phyloP scores from a whole-genome alignment of 2,113 vertebrate genomes.

The Prinia subflava region DNA sequence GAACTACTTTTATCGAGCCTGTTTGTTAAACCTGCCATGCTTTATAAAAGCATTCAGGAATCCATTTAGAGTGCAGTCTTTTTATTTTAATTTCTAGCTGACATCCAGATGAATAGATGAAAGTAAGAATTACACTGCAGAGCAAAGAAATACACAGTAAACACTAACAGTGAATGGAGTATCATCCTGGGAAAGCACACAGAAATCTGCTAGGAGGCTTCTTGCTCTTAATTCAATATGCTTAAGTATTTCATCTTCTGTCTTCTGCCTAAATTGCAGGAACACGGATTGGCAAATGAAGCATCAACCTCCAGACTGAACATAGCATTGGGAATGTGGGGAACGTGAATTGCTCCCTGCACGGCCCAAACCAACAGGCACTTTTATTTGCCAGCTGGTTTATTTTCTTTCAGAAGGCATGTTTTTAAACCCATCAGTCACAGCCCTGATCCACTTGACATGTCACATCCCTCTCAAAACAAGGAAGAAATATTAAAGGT shows the following conservation, averaged over 20 bases:
- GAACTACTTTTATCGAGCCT: slow-evolving; percentile 48
- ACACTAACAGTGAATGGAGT: neutral
- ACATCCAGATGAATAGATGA: slow-evolving; percentile 41
- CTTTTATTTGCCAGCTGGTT: neutral
- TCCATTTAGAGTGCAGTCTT: slow-evolving; percentile 31
- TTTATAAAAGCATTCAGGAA: slow-evolving; percentile 46
- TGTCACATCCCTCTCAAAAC: neutral
- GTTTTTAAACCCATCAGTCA: neutral
- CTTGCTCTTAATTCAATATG: neutral
- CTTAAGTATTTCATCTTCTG: neutral
- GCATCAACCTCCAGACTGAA: neutral
- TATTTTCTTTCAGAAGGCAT: neutral
- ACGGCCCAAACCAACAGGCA: neutral
- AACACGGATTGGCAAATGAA: neutral
- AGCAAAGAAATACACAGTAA: slow-evolving; percentile 16
- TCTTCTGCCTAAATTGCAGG: neutral
- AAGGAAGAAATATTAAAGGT: neutral
- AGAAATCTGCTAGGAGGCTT: slow-evolving; percentile 5
- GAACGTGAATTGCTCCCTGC: neutral
- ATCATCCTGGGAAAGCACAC: neutral
- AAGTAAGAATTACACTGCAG: slow-evolving; percentile 29
- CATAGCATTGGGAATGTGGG: neutral
- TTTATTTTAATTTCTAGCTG: slow-evolving; percentile 66
- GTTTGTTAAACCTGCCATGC: slow-evolving; percentile 57
- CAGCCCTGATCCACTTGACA: neutral